Evolutionary conservation across 2,888 invertebrate genomes (phyloP), one percentile per base, ranked within the genome.

Genomic region (Sarcophaga caerulescens): DNA sequence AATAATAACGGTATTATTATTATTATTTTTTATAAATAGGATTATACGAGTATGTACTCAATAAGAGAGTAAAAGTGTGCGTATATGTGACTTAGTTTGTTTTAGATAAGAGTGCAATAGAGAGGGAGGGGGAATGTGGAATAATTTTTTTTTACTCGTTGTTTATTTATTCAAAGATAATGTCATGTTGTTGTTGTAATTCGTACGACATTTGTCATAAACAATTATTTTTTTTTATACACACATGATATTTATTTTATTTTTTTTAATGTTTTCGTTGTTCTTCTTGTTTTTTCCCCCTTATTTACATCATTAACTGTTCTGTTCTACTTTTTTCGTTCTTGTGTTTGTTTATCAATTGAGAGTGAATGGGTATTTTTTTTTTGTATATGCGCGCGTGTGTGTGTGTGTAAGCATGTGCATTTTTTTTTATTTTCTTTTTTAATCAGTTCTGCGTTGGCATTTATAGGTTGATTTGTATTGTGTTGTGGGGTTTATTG

Each of bases 201-300:
- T 77, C 63, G 80, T 70, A 85, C 84, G 77, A 74, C 70, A 84
- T 84, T 81, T 86, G 77, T 78, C 81, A 81, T 86, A 84, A 81
- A 65, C 57, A 17, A 35, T 35, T 35, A 35, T 8, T 66, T 60
- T 60, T 69, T 69, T 81, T 63, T 19, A 62, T 60, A 68, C 47
- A 14, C 12, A 63, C 17, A 52, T 70, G 62, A 62, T 11, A 62
- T 23, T 44, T n/a, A n/a, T 52, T 59, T 21, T 21, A 4, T 44
- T 35, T n/a, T 59, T 44, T 59, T 12, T 8, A 10, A 47, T 62
- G 19, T n/a, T 76, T 59, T 69, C 23, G 44, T 47, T 68, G 4
- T 68, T 45, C 0, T 69, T 17, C 17, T 71, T 60, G 5, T 60
- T 71, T 52, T 66, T 73, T 35, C 10, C 2, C 10, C 8, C 35